Percentiles rank a stretch among this genome's conserved stretches.
These are phyloP conservation scores for Neuroscelio doddi DNA, from an alignment of 2,888 invertebrate species.

Conservation along the genomic window DNA sequence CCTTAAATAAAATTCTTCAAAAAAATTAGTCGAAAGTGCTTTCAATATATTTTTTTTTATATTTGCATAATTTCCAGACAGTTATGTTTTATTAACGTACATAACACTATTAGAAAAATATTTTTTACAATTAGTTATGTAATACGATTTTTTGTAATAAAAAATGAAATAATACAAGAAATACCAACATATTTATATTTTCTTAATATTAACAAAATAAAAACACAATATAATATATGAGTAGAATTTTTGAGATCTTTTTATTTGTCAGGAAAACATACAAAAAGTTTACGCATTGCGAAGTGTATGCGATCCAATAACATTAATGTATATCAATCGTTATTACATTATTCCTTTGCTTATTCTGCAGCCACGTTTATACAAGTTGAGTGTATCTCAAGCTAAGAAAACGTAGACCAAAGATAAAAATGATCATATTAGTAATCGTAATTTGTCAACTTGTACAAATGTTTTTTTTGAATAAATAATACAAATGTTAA, in stretches of 20 bases:
- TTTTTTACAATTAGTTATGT: no score
- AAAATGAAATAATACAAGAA: no score
- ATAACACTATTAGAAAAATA: no score
- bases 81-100: no score
- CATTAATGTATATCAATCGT: constrained; percentile 55
- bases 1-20: no score
- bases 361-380: constrained; percentile 37
- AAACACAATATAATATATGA: constrained; percentile 16
- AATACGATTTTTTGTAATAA: no score
- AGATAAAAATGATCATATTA: constrained; percentile 2
- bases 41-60: no score
- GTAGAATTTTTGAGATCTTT: constrained; percentile 63
- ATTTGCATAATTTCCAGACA: no score
- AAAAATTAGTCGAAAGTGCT: no score
- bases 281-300: constrained; percentile 64
- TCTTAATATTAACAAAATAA: neutral
- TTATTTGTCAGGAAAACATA: constrained; percentile 66
- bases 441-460: neutral
- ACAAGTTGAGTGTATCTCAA: neutral
- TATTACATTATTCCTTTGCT: constrained; percentile 38
- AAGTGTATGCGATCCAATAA: constrained; percentile 59
- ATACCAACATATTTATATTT: no score
- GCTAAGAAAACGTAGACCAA: neutral
- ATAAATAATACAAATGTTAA: neutral
- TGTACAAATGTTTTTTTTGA: neutral